Percentiles rank a stretch among this genome's conserved stretches.
Evolutionary conservation across 2,797 vertebrate species (phyloP).

Genomic region (Telmatherina bonti): DNA sequence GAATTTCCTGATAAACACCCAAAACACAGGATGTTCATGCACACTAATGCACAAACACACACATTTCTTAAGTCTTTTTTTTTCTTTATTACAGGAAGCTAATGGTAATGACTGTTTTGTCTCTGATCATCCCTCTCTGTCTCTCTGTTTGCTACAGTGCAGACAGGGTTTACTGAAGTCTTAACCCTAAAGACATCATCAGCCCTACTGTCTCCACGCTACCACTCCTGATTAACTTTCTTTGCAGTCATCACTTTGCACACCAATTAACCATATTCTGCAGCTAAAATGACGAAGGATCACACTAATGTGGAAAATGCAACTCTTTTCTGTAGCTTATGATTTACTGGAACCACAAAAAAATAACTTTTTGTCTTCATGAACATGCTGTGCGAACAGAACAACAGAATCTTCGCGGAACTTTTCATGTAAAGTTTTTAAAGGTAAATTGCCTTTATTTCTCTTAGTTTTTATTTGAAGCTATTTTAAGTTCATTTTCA

Average conservation of each 20-base stretch:
- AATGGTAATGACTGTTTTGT: conserved; percentile 80
- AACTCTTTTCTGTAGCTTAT: conserved; percentile 25
- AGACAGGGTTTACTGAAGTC: conserved; percentile 67
- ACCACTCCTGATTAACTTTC: conserved; percentile 52
- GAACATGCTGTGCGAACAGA: conserved; percentile 14
- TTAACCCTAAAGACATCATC: conserved; percentile 73
- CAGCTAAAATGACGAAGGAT: conserved; percentile 42
- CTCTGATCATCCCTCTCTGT: conserved; percentile 59
- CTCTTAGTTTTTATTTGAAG: too few relatives aligned
- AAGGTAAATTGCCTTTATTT: too few relatives aligned
- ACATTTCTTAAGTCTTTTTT: conserved; percentile 33
- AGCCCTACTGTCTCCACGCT: conserved; percentile 65
- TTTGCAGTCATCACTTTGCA: conserved; percentile 59
- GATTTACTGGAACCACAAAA: conserved; percentile 32
- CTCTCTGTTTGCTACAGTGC: conserved; percentile 61
- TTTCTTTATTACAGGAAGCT: conserved; percentile 57
- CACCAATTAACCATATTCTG: conserved; percentile 50
- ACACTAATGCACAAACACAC: conserved; percentile 32
- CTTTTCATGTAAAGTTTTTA: too few relatives aligned
- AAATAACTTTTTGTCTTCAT: conserved; percentile 16
- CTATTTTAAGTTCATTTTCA: too few relatives aligned
- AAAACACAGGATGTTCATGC: conserved; percentile 37
- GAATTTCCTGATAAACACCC: conserved; percentile 62
- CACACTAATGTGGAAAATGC: conserved; percentile 25
- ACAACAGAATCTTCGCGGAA: not conserved